Conservation (phyloP, 1,140 invertebrate genomes). For the Penaeus indicus region DNA sequence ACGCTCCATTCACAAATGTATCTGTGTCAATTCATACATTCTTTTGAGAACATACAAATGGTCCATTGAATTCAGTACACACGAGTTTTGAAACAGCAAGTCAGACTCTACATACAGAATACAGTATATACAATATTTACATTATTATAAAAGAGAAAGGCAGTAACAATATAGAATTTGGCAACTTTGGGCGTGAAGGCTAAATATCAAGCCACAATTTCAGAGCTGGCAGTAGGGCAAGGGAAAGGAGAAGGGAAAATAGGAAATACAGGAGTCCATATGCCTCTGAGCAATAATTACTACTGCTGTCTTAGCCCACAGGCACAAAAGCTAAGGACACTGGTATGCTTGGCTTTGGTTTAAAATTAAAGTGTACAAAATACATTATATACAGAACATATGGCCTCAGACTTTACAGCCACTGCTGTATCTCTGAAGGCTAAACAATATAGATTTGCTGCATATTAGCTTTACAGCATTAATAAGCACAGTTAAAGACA, state of each 20-base stretch:
- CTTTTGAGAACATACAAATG: slow-evolving; percentile 40
- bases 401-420: background rate
- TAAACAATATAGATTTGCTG: no score
- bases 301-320: slow-evolving; percentile 50
- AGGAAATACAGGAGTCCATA: slow-evolving; percentile 36
- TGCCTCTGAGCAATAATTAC: slow-evolving; percentile 28
- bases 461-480: no score
- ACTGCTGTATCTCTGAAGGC: no score
- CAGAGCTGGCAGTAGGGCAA: background rate
- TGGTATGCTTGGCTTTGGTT: slow-evolving; percentile 61
- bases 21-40: slow-evolving; percentile 35
- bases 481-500: slow-evolving; percentile 20
- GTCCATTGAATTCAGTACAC: slow-evolving; percentile 35
- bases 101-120: slow-evolving; percentile 33
- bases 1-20: slow-evolving; percentile 2
- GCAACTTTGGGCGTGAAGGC: slow-evolving; percentile 54
- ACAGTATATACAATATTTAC: slow-evolving; percentile 56
- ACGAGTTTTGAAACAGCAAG: slow-evolving; percentile 28
- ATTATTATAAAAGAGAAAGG: slow-evolving; percentile 42
- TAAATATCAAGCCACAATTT: slow-evolving; percentile 31
- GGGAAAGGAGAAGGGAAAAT: slow-evolving; percentile 8
- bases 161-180: slow-evolving; percentile 60
- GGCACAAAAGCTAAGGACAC: slow-evolving; percentile 62
- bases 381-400: slow-evolving; percentile 28
- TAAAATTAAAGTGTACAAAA: slow-evolving; percentile 31